Evolutionary conservation across 2,888 invertebrate genomes (phyloP).

Genomic region (Limnephilus marmoratus): DNA sequence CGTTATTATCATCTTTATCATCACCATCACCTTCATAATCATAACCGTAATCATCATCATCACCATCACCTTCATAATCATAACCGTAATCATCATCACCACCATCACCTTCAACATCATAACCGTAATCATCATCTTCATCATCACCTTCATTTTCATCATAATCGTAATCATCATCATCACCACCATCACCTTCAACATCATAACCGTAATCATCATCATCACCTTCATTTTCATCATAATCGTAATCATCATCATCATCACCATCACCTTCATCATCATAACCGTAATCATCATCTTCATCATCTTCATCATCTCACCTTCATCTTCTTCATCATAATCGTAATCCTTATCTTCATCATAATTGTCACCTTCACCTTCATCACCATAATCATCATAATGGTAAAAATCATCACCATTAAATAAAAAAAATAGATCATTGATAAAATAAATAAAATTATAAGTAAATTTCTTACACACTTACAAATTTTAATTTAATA

Average conservation of each 20-base stretch:
- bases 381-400: no score
- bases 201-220: constrained; percentile 67
- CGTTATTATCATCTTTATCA: constrained; percentile 51
- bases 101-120: constrained; percentile 69
- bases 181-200: constrained; percentile 70
- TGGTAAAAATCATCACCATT: no score
- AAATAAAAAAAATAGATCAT: no score
- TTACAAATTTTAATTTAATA: no score
- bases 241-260: constrained; percentile 48
- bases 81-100: constrained; percentile 56
- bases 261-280: constrained; percentile 64
- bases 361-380: constrained; percentile 62
- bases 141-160: constrained; percentile 65
- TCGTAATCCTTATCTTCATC: constrained; percentile 48
- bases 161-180: constrained; percentile 68
- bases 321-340: constrained; percentile 68
- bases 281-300: constrained; percentile 68
- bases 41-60: no score
- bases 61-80: no score
- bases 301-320: constrained; percentile 71
- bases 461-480: no score
- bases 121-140: constrained; percentile 67
- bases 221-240: neutral
- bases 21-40: no score
- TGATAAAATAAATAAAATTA: constrained; percentile 3